Conservation (phyloP, 2,113 vertebrate species). For the Calidris pugnax region DNA sequence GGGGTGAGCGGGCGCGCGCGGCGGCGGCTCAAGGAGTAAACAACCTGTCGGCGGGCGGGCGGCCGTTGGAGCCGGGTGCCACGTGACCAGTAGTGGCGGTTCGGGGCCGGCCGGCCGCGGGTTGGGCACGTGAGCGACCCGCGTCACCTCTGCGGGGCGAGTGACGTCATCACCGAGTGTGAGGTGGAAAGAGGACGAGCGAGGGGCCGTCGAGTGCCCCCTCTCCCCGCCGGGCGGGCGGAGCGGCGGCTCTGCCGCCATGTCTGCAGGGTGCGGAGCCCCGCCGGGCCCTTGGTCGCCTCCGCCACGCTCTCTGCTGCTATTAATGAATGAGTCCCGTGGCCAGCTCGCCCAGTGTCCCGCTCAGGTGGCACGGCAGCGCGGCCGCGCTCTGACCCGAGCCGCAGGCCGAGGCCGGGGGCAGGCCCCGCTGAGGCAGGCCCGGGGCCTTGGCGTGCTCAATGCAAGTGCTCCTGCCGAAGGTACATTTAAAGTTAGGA, state of each 20-base stretch:
- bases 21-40: constrained; percentile 25
- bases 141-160: background rate
- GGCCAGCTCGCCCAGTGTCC: background rate
- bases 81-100: background rate
- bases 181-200: background rate
- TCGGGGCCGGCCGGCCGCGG: background rate
- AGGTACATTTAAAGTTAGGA: background rate
- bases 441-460: background rate
- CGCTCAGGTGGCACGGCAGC: accelerated
- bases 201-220: background rate
- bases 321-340: background rate
- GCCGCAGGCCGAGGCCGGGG: background rate
- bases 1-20: background rate
- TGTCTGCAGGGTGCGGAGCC: background rate
- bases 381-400: too few species aligned
- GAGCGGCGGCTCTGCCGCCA: background rate
- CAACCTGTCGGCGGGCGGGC: background rate
- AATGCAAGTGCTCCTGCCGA: background rate
- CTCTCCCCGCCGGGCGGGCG: background rate
- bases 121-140: background rate
- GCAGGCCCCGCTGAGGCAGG: background rate
- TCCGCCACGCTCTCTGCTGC: background rate
- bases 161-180: background rate
- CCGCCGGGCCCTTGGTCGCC: background rate
- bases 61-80: background rate